Evolutionary conservation across 2,797 vertebrate species (phyloP), one percentile per base, ranked within the genome.

Genomic region (Urosaurus nigricauda): DNA sequence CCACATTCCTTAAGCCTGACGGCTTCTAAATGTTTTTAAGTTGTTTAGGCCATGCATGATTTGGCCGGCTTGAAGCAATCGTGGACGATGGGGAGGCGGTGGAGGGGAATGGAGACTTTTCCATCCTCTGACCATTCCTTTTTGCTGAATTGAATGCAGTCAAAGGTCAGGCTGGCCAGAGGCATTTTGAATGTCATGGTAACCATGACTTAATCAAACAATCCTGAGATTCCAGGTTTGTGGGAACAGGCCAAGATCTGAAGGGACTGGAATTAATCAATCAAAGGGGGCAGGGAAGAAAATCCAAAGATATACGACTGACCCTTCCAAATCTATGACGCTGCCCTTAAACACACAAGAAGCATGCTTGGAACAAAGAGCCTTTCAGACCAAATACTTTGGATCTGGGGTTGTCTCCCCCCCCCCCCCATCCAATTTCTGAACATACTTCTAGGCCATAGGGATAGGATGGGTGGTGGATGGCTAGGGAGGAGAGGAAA

Each of bases 141-240:
- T 68, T 32, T 84, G 88, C 93, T 94, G 94, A 96, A 96, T 94
- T 94, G 94, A 95, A 96, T 93, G 95, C 95, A 95, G 98, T 98
- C 98, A 98, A 97, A 98, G 98, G 98, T 97, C 97, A 98, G 91
- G 95, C 97, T 97, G 97, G 97, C 97, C 98, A 97, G 97, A 98
- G 98, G 98, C 98, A 97, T 97, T 97, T 97, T 96, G 96, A 96
- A 96, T 96, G 96, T 97, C 96, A 96, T 96, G 97, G 97, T 95
- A 97, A 97, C 96, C 96, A 95, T 95, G 97, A 97, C 97, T 98
- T 98, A 98, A 98, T 98, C 97, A 98, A 98, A 98, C 98, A 98
- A 97, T 96, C 96, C 97, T 96, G 97, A 97, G 97, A 98, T 97
- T 97, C 97, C 96, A 97, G 97, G 96, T 96, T 96, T 96, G 96